Percentiles rank a stretch among this genome's conserved stretches.
Evolutionary conservation across 2,113 vertebrate genomes (phyloP).

Genomic region (Mus pahari): DNA sequence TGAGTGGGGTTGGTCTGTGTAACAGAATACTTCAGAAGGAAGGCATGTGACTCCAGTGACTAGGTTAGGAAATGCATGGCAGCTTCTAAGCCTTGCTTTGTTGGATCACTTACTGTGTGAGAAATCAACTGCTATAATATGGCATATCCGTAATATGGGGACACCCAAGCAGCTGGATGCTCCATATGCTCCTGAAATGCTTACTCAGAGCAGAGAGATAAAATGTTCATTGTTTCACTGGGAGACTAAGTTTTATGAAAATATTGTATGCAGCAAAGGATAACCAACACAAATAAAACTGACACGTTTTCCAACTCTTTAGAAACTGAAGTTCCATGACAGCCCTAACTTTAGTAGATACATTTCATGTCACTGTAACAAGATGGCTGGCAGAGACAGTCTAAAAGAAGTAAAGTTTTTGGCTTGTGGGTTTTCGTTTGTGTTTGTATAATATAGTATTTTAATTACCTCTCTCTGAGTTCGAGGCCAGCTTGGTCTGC

Average conservation of each 20-base stretch:
- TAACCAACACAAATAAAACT: background rate
- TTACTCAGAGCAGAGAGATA: background rate
- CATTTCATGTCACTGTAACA: too few species aligned
- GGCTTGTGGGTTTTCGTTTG: background rate
- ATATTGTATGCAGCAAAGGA: background rate
- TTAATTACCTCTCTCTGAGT: background rate
- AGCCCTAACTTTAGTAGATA: background rate
- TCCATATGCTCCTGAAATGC: background rate
- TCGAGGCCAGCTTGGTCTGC: background rate
- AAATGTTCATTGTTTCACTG: background rate
- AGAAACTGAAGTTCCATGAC: background rate
- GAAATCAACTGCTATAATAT: background rate
- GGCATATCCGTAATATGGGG: too few species aligned
- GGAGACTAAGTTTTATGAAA: background rate
- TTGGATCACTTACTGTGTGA: background rate
- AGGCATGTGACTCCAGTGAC: background rate
- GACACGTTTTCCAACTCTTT: background rate
- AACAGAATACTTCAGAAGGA: background rate
- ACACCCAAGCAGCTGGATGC: background rate
- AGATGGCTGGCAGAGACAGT: background rate
- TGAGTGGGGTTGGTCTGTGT: background rate
- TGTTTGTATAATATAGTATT: background rate
- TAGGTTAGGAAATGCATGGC: background rate
- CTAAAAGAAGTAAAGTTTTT: background rate
- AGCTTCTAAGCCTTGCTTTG: background rate